A percentile compares a stretch with the other conserved stretches of the same genome.
phyloP scores from a whole-genome alignment of 2,888 invertebrate species.

The Nebria salina region DNA sequence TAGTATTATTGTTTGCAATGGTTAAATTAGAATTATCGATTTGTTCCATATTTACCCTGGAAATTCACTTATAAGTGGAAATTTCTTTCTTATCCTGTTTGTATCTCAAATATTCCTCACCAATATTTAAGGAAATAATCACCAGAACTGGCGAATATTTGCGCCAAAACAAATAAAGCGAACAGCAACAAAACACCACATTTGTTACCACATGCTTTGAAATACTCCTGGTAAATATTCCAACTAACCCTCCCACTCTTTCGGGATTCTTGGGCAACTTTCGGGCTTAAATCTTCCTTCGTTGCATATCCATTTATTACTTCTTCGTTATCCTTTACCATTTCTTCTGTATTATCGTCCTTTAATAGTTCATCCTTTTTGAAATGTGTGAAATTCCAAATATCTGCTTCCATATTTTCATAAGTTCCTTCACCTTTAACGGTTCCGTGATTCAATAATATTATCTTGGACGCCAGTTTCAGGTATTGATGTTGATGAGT shows the following conservation, averaged over 20 bases:
- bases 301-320: constrained; percentile 47
- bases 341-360: constrained; percentile 75
- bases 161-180: constrained; percentile 73
- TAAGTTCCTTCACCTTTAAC: constrained; percentile 72
- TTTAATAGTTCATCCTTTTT: constrained; percentile 71
- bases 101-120: constrained; percentile 60
- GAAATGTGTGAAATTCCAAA: constrained; percentile 15
- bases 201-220: constrained; percentile 78
- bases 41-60: constrained; percentile 48
- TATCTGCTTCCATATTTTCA: constrained; percentile 39
- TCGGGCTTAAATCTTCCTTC: constrained; percentile 49
- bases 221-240: constrained; percentile 75
- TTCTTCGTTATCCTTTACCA: constrained; percentile 61
- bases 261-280: constrained; percentile 67
- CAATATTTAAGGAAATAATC: constrained; percentile 86
- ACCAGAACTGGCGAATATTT: constrained; percentile 77
- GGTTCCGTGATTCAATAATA: constrained; percentile 65
- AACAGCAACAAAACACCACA: constrained; percentile 71
- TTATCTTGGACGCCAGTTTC: constrained; percentile 63
- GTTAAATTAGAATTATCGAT: constrained; percentile 5
- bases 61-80: not conserved
- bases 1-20: constrained; percentile 49
- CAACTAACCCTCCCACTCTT: constrained; percentile 68
- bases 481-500: constrained; percentile 75
- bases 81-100: too few relatives aligned